phyloP scores from a whole-genome alignment of 2,113 vertebrate species.

The Ahaetulla prasina region DNA sequence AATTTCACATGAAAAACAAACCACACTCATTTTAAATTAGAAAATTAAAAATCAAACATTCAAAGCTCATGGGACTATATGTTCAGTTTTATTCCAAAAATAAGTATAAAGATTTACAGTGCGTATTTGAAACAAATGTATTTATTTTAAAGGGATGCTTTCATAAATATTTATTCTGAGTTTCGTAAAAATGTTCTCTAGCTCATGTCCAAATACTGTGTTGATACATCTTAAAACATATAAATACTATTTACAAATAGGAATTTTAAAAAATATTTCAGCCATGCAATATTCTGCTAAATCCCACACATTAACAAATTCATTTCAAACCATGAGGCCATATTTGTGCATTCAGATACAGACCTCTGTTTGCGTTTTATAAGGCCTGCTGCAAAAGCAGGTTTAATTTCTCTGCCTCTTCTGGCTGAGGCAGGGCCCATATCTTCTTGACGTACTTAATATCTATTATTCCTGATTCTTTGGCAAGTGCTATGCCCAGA shows the following conservation, averaged over 20 bases:
- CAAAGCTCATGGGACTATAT: background rate
- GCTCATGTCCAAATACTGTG: constrained; percentile 27
- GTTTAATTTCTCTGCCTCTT: constrained; percentile 72
- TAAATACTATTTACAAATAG: constrained; percentile 7
- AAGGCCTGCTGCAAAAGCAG: constrained; percentile 60
- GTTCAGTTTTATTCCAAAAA: constrained; percentile 6
- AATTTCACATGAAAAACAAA: background rate
- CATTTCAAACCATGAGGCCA: background rate
- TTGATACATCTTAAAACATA: constrained; percentile 13
- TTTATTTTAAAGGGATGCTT: background rate
- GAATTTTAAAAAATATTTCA: constrained; percentile 29
- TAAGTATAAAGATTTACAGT: constrained; percentile 24
- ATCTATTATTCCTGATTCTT: constrained; percentile 78
- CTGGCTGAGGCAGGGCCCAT: constrained; percentile 63
- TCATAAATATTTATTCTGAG: constrained; percentile 19
- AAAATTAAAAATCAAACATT: constrained; percentile 16
- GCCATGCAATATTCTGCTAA: background rate
- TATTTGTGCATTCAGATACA: background rate
- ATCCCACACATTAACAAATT: background rate
- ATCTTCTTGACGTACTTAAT: constrained; percentile 79
- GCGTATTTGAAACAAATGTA: constrained; percentile 12
- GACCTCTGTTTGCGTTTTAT: background rate
- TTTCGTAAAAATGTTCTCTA: constrained; percentile 44
- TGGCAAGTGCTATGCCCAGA: constrained; percentile 81
- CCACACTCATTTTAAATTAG: background rate